Percentiles rank a stretch among this genome's conserved stretches.
Evolutionary conservation across 1,140 invertebrate genomes (phyloP).

Genomic region (Trinorchestia longiramus): DNA sequence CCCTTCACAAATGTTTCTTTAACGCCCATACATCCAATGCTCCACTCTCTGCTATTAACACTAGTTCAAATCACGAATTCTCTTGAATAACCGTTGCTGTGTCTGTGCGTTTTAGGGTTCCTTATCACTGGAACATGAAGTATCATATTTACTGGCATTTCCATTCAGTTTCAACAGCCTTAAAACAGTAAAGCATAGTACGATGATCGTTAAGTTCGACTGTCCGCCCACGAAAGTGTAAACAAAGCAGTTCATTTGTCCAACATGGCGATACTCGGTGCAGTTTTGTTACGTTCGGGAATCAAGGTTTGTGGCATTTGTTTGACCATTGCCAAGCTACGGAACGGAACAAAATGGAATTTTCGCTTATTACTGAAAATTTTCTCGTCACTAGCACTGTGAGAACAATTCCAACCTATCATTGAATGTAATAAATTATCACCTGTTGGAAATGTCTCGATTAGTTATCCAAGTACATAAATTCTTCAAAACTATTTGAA

Average conservation of each 20-base stretch:
- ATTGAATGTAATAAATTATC: neutral
- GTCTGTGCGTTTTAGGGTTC: neutral
- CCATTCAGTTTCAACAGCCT: conserved; percentile 21
- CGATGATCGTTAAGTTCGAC: neutral
- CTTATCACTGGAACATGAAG: neutral
- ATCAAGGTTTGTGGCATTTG: neutral
- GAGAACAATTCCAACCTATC: neutral
- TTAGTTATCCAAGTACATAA: neutral
- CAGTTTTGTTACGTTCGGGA: neutral
- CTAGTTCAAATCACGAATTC: neutral
- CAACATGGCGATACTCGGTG: neutral
- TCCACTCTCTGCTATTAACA: neutral
- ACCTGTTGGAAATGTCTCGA: neutral
- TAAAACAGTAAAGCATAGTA: neutral
- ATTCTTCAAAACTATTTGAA: neutral
- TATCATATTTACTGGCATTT: neutral
- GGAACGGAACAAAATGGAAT: neutral
- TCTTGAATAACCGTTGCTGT: neutral
- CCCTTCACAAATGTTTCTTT: neutral
- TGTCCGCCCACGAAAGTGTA: conserved; percentile 40
- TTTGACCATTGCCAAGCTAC: neutral
- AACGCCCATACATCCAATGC: neutral
- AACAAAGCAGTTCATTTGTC: conserved; percentile 40
- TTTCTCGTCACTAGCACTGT: neutral
- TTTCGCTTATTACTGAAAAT: neutral